Base-by-base conservation (phyloP, 2,888 invertebrate genomes). In the Platycheirus rosarum region DNA sequence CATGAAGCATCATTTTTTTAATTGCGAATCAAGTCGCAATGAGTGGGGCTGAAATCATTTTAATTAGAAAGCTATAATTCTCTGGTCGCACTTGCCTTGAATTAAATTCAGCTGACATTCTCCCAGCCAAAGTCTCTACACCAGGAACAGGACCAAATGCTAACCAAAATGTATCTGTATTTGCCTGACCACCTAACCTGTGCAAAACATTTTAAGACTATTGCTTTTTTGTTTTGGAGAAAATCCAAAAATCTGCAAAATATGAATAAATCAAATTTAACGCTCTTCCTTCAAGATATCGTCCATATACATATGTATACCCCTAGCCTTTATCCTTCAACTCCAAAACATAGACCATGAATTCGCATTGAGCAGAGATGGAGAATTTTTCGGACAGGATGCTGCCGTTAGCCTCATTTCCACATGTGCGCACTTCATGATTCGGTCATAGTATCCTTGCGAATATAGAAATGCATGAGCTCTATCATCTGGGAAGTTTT, bases 121-220 rank as follows among this genome's bases (percentile, higher is more conserved):
- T 16, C 57, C 11, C 2, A 32, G 9, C 2, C 29, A 53, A 23
- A 44, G 26, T 57, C 49, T 49, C 49, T 57, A 42, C n/a, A n/a
- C n/a, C n/a, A 6, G 23, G 6, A 23, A 23, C 23, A 23, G 6
- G 8, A 32, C 63, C 32, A 11, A 32, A 42, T 26, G 13, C 1
- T 8, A 44, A 37, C 42, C 70, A 46, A 70, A 66, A 82, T 62
- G 66, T 82, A 82, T 82, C 79, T 70, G n/a, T n/a, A 62, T 82
- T 82, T 82, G 23, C 66, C 66, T 20, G 76, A 62, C 35, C 49
- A 18, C 26, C 75, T 66, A 60, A 82, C 65, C 71, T 53, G 55
- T 79, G 79, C 74, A 74, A 69, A 74, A 49, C 68, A 74, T 68
- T 74, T 79, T 69, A 79, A 62, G 79, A 79, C 68, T 69, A 75